phyloP scores from a whole-genome alignment of 2,888 invertebrate species.

The Hermaeophaga mercurialis region DNA sequence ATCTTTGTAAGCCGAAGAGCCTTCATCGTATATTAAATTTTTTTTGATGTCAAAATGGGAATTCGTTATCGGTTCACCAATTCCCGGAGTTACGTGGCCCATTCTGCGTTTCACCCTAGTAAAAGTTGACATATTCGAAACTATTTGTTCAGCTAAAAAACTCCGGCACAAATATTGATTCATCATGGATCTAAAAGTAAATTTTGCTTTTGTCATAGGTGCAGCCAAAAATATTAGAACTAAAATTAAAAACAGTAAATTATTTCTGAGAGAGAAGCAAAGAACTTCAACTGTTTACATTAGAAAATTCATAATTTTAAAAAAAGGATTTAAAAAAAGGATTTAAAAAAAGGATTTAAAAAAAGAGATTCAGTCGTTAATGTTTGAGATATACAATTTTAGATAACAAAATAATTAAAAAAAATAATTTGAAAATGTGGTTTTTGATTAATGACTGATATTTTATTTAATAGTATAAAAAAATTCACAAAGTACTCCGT shows the following conservation, averaged over 20 bases:
- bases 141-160: slow-evolving; percentile 74
- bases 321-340: neutral
- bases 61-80: slow-evolving; percentile 46
- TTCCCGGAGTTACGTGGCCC: slow-evolving; percentile 41
- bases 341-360: neutral
- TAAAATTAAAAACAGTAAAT: no score
- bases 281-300: no score
- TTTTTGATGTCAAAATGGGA: slow-evolving; percentile 54
- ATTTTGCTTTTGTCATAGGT: no score
- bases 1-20: slow-evolving; percentile 73
- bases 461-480: no score
- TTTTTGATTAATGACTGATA: no score
- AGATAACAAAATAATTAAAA: no score
- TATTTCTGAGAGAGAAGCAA: no score
- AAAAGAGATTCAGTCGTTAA: slow-evolving; percentile 3
- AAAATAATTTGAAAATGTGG: no score
- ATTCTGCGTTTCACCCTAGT: slow-evolving; percentile 57
- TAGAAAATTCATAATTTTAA: neutral
- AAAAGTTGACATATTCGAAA: slow-evolving; percentile 63
- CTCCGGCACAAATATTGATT: slow-evolving; percentile 78
- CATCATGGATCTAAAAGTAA: slow-evolving; percentile 70
- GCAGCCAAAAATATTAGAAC: no score
- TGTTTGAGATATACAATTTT: no score
- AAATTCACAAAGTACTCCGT: no score
- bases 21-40: slow-evolving; percentile 67